Evolutionary conservation across 2,113 vertebrate species (phyloP).

Genomic region (Hymenochirus boettgeri): DNA sequence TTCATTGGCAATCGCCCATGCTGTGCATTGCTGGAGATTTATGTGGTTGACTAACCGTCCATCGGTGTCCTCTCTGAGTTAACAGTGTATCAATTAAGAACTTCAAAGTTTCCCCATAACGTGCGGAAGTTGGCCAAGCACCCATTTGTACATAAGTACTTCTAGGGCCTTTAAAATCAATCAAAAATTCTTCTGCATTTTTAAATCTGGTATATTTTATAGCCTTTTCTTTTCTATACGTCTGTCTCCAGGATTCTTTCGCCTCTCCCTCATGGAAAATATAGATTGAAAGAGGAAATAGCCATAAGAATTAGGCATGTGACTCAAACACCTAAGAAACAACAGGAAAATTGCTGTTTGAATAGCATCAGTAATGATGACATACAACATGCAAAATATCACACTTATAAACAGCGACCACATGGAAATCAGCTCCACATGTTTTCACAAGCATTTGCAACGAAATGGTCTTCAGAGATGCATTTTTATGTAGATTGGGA

Average conservation of each 20-base stretch:
- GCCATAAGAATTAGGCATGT: slow-evolving; percentile 10
- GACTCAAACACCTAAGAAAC: slow-evolving; percentile 16
- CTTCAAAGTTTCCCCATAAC: slow-evolving; percentile 15
- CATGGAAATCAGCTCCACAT: too few relatives aligned
- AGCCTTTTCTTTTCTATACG: slow-evolving; percentile 22
- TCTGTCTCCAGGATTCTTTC: slow-evolving; percentile 6
- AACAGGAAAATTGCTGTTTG: not conserved
- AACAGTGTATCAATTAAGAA: slow-evolving; percentile 2
- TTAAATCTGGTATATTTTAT: slow-evolving; percentile 15
- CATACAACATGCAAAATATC: too few relatives aligned
- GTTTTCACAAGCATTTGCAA: too few relatives aligned
- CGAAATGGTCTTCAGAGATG: too few relatives aligned
- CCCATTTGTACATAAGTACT: slow-evolving; percentile 29
- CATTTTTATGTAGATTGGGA: too few relatives aligned
- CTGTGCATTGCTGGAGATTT: slow-evolving; percentile 37
- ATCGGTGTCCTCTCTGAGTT: slow-evolving; percentile 5
- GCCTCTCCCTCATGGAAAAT: slow-evolving; percentile 18
- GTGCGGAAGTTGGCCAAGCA: not conserved
- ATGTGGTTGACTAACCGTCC: slow-evolving; percentile 25
- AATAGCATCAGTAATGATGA: not conserved
- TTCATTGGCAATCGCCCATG: slow-evolving; percentile 27
- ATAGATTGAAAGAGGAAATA: slow-evolving; percentile 34
- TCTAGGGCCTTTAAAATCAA: slow-evolving; percentile 36
- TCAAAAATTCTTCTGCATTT: slow-evolving; percentile 20
- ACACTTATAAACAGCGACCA: too few relatives aligned